Percentiles rank a stretch among this genome's conserved stretches.
Conservation (phyloP, 2,888 invertebrate genomes). For the Ormyrus nitidulus region DNA sequence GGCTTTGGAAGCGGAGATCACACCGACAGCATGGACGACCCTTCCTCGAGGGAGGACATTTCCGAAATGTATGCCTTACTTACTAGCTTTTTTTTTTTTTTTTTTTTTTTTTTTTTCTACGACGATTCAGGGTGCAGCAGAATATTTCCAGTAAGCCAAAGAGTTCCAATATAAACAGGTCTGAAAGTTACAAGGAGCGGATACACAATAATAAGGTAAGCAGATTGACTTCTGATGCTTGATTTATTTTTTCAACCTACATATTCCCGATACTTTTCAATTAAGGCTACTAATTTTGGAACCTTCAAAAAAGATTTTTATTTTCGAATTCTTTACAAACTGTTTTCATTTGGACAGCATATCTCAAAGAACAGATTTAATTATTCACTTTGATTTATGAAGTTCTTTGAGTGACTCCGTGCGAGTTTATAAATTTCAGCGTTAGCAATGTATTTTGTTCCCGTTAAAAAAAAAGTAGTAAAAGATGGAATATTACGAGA, state of each 20-base stretch:
- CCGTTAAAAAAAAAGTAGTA: too few species aligned
- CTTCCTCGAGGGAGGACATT: constrained; percentile 73
- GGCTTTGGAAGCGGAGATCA: constrained; percentile 70
- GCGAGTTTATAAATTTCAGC: too few species aligned
- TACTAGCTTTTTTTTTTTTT: not conserved
- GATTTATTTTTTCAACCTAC: constrained; percentile 27
- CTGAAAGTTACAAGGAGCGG: constrained; percentile 85
- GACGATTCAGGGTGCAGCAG: constrained; percentile 71
- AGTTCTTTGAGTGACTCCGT: too few species aligned
- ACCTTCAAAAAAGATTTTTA: not conserved
- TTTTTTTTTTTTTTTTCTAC: not conserved
- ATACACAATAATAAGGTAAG: constrained; percentile 77
- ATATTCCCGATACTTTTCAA: not conserved
- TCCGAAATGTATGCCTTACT: constrained; percentile 70
- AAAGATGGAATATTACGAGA: too few species aligned
- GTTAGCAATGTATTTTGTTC: too few species aligned
- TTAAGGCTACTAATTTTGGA: not conserved
- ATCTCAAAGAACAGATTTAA: too few species aligned
- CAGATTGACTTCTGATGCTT: constrained; percentile 25
- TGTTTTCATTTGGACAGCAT: not conserved
- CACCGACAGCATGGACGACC: constrained; percentile 72
- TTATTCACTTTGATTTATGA: too few species aligned
- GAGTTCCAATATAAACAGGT: constrained; percentile 79
- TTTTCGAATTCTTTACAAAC: not conserved
- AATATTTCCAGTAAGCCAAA: constrained; percentile 75